Evolutionary conservation across 1,140 invertebrate genomes (phyloP), one percentile per base, ranked within the genome.

Genomic region (Ditylenchus dipsaci): DNA sequence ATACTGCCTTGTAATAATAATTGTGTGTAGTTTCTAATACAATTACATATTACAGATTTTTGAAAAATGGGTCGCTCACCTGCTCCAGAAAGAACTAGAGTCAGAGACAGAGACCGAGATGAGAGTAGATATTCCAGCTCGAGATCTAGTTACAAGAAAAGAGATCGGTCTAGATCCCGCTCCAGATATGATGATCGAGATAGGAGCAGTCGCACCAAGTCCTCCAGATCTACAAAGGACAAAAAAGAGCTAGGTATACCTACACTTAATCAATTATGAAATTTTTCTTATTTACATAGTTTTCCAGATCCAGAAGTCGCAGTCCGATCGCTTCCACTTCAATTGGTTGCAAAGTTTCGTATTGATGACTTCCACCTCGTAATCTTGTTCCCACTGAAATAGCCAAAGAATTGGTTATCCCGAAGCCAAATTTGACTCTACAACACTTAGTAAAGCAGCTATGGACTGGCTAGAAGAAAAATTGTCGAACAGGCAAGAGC

Each of bases 401-500:
- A 21, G 43, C 33, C 21, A 63, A 57, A 3, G 68, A 69, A 42
- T 8, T 69, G 30, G 29, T 33, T 13, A 57, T 56, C 1, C 56
- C 11, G 33, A 27, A 8, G 68, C 42, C 19, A 57, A 65, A 58
- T 47, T 60, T 30, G 49, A 73, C 69, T 43, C 43, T 19, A 67
- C 65, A 27, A 29, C 69, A 43, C 65, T 74, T 9, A 71, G 68
- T 45, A 64, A 73, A 61, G 33, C 64, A 27, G 65, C 75, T 15
- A 76, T 70, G 66, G 71, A 73, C 7, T 76, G 75, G 75, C 17
- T 76, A 21, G 69, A 77, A n/a, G 66, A 60, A 38, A 77, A 26
- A 68, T 76, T 17, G 62, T 53, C 30, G 75, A 78, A 73, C 73
- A 75, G 76, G 75, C 77, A 60, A 57, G 69, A 60, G 23, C 21